These are phyloP conservation scores for Caretta caretta DNA, from an alignment of 2,113 vertebrate genomes.

Conservation along the genomic window DNA sequence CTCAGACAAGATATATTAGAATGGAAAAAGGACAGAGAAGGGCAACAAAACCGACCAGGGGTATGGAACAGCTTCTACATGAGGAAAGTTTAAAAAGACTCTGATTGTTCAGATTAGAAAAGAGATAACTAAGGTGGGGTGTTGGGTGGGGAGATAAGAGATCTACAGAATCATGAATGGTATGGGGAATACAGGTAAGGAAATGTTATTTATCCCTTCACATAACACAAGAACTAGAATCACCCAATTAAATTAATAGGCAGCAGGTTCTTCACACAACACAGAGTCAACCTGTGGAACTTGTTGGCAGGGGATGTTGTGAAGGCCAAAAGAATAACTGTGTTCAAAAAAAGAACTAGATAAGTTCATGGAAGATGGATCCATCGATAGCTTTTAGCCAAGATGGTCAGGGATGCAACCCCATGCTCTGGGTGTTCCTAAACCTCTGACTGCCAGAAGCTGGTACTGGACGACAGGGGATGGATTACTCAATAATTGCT, in stretches of 20 bases:
- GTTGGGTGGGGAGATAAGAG: no score
- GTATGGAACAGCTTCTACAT: background rate
- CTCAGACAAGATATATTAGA: background rate
- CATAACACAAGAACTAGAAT: background rate
- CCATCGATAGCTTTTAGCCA: background rate
- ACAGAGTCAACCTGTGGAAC: background rate
- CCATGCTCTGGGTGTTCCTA: background rate
- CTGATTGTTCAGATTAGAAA: background rate
- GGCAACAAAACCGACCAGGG: background rate
- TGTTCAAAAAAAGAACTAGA: background rate
- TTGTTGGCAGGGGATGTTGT: background rate
- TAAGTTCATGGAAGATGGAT: background rate
- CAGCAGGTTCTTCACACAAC: background rate
- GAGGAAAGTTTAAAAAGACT: background rate
- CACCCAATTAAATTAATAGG: background rate
- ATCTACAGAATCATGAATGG: background rate
- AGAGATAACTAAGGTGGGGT: background rate
- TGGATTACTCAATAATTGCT: background rate
- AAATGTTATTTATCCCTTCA: background rate
- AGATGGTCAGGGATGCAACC: background rate
- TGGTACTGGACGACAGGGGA: background rate
- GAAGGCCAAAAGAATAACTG: background rate
- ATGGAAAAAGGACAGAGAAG: background rate
- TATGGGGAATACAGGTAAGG: background rate
- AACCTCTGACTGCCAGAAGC: background rate